A percentile compares a stretch with the other conserved stretches of the same genome.
Evolutionary conservation across 2,888 invertebrate genomes (phyloP).

Genomic region (Axea sp.): DNA sequence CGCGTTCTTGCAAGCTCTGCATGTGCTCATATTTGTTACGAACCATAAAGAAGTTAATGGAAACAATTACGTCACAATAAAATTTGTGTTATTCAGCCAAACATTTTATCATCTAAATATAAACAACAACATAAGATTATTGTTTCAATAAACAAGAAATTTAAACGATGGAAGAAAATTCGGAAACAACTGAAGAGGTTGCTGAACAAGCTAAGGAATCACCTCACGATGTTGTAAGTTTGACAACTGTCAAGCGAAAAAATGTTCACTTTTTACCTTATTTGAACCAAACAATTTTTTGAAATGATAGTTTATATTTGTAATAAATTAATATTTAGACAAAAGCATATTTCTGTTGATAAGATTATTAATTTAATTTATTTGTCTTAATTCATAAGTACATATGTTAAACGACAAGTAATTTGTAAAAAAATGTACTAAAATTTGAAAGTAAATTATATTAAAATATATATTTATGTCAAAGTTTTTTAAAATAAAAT

Average conservation of each 20-base stretch:
- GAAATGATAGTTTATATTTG: too few relatives aligned
- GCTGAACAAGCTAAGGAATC: constrained; percentile 26
- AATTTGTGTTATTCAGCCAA: constrained; percentile 10
- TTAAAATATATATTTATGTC: too few relatives aligned
- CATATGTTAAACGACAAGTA: too few relatives aligned
- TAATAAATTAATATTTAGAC: too few relatives aligned
- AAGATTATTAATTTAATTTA: too few relatives aligned
- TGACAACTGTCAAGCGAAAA: constrained; percentile 19
- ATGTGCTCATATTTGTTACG: constrained; percentile 49
- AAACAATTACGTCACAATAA: constrained; percentile 3
- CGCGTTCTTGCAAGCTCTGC: constrained; percentile 54
- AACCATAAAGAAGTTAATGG: constrained; percentile 22
- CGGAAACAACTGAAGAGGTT: constrained; percentile 38
- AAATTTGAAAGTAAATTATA: too few relatives aligned
- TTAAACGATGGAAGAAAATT: constrained; percentile 47
- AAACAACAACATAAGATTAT: constrained; percentile 3
- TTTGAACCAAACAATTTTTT: too few relatives aligned
- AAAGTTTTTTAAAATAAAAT: too few relatives aligned
- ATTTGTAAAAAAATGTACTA: too few relatives aligned
- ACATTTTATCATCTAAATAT: not conserved
- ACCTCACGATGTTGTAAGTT: constrained; percentile 35
- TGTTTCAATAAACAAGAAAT: constrained; percentile 12
- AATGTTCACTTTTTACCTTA: too few relatives aligned
- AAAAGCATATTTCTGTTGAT: too few relatives aligned
- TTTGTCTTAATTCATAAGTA: too few relatives aligned